Evolutionary conservation across 2,797 vertebrate genomes (phyloP), one percentile per base, ranked within the genome.

Genomic region (Coendou prehensilis): DNA sequence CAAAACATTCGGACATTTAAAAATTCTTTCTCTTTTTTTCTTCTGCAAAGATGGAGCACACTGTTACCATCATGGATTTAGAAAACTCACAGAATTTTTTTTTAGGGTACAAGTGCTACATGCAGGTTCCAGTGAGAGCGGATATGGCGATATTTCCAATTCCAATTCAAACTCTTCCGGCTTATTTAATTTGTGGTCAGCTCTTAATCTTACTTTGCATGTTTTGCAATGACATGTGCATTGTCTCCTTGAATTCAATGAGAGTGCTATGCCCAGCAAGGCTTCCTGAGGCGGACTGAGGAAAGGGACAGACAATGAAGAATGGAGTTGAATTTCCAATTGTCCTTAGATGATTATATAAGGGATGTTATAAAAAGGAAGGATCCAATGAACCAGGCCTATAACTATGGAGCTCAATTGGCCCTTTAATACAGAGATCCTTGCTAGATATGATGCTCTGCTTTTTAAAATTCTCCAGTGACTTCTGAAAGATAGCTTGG

Each of bases 291-390:
- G 26, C 52, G 89, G 56, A 71, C 13, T 22, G 37, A 92, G 67
- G 78, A 95, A 75, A 59, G 47, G 9, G 13, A 84, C 22, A 61
- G 59, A 56, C n/a, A 86, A 64, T 85, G 67, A 97, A 97, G 78
- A 96, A 94, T 85, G 56, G 22, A 47, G 33, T 30, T 86, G 88
- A 52, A 69, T 78, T 92, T 95, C 95, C 93, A 50, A 15, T 92
- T 94, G 78, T 96, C 28, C 57, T 83, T 88, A 61, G 71, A 83
- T 64, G 63, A 75, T 95, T 91, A 30, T 22, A 71, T 94, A 89
- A 96, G 41, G 15, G 9, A 90, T 67, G 18, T 76, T 79, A 67
- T 87, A 50, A 96, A 92, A 92, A 91, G 76, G 14, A 73, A 11
- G 73, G 23, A 88, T 59, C 94, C 87, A 85, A 2, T 80, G 47